Evolutionary conservation across 2,113 vertebrate genomes (phyloP).

Genomic region (Silurus glanis): DNA sequence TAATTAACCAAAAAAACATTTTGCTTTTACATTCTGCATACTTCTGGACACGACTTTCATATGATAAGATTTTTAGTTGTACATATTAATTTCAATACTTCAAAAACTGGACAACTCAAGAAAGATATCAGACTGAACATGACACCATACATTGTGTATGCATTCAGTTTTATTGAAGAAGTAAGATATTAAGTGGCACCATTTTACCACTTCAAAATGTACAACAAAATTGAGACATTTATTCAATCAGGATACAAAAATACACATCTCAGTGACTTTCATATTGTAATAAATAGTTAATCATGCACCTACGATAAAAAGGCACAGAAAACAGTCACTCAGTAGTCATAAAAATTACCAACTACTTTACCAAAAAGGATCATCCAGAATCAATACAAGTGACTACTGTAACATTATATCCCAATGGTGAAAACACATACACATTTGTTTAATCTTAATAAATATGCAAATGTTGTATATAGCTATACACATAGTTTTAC

Average conservation of each 20-base stretch:
- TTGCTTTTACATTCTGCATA: background rate
- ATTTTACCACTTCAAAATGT: conserved; percentile 81
- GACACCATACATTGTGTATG: conserved; percentile 73
- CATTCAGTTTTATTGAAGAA: conserved; percentile 94
- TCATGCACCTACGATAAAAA: conserved; percentile 97
- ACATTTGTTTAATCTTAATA: conserved; percentile 97
- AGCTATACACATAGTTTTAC: conserved; percentile 74
- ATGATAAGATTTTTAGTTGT: background rate
- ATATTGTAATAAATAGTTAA: conserved; percentile 97
- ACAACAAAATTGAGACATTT: conserved; percentile 88
- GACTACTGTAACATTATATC: conserved; percentile 96
- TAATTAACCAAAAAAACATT: background rate
- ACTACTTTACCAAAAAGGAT: conserved; percentile 94
- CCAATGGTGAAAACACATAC: conserved; percentile 98
- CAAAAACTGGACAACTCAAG: background rate
- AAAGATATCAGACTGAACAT: conserved; percentile 4
- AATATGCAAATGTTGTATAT: conserved; percentile 90
- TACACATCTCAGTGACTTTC: conserved; percentile 96
- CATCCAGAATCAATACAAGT: conserved; percentile 92
- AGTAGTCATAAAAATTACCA: conserved; percentile 98
- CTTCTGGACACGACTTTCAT: no score
- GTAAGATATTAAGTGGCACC: conserved; percentile 84
- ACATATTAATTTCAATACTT: background rate
- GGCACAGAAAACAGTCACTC: conserved; percentile 98
- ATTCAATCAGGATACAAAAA: conserved; percentile 97